Percentiles rank a stretch among this genome's conserved stretches.
Conservation (phyloP, 2,797 vertebrate species). For the Mycteria americana region DNA sequence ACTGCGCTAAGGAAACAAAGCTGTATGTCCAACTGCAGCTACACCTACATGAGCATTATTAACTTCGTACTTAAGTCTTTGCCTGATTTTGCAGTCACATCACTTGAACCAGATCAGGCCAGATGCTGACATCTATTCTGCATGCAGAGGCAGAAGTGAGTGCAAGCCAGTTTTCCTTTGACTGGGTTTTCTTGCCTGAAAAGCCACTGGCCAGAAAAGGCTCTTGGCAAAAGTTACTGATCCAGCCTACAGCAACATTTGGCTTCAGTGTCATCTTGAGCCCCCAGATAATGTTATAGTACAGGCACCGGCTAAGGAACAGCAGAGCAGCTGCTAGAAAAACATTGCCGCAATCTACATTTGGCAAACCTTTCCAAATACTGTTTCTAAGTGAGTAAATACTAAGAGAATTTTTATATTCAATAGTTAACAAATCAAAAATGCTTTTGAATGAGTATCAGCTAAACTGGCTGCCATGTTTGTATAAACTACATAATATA, state of each 20-base stretch:
- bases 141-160: background rate
- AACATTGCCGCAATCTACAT: background rate
- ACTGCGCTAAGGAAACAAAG: background rate
- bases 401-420: background rate
- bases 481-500: background rate
- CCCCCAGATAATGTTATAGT: background rate
- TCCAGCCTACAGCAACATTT: background rate
- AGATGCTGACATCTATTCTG: background rate
- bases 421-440: constrained; percentile 2
- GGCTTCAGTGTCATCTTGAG: background rate
- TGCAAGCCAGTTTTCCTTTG: background rate
- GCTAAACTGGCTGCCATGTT: background rate
- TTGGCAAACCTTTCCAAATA: background rate
- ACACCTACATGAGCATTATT: background rate
- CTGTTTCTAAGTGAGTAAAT: background rate
- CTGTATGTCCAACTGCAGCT: background rate
- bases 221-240: background rate
- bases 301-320: background rate
- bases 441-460: background rate
- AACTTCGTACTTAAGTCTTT: background rate
- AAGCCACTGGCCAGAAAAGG: background rate
- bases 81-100: background rate
- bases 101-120: background rate
- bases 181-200: background rate
- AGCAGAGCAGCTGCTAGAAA: background rate